phyloP scores from a whole-genome alignment of 2,888 invertebrate genomes.

The Zygogramma bicolorata region DNA sequence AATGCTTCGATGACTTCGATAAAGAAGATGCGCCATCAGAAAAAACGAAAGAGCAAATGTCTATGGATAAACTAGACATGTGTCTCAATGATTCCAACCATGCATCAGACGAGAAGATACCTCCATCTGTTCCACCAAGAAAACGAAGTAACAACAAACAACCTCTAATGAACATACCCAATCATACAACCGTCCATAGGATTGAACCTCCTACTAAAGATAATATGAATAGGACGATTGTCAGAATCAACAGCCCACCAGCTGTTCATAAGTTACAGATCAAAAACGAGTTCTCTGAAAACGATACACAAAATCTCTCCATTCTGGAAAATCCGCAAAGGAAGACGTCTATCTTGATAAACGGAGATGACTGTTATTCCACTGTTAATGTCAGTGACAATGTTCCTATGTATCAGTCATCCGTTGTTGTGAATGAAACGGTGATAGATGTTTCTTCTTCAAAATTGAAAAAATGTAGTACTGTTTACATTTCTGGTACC shows the following conservation, averaged over 20 bases:
- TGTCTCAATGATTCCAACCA: conserved; percentile 28
- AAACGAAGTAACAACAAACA: conserved; percentile 63
- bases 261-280: conserved; percentile 71
- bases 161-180: conserved; percentile 49
- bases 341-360: conserved; percentile 81
- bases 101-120: conserved; percentile 35
- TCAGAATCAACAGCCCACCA: conserved; percentile 65
- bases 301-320: conserved; percentile 55
- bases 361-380: conserved; percentile 80
- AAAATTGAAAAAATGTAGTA: conserved; percentile 59
- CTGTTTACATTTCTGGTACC: conserved; percentile 64
- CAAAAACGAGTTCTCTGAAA: conserved; percentile 66
- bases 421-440: conserved; percentile 77
- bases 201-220: conserved; percentile 46
- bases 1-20: background rate
- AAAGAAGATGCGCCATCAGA: background rate
- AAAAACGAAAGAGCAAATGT: conserved; percentile 26
- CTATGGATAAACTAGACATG: conserved; percentile 34
- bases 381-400: conserved; percentile 80
- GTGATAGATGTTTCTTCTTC: conserved; percentile 46
- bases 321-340: conserved; percentile 61
- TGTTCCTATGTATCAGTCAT: conserved; percentile 78
- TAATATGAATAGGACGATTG: conserved; percentile 65
- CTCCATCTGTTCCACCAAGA: conserved; percentile 64
- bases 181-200: conserved; percentile 35